Evolutionary conservation across 2,797 vertebrate genomes (phyloP), one percentile per base, ranked within the genome.

Genomic region (Smutsia temminckii): DNA sequence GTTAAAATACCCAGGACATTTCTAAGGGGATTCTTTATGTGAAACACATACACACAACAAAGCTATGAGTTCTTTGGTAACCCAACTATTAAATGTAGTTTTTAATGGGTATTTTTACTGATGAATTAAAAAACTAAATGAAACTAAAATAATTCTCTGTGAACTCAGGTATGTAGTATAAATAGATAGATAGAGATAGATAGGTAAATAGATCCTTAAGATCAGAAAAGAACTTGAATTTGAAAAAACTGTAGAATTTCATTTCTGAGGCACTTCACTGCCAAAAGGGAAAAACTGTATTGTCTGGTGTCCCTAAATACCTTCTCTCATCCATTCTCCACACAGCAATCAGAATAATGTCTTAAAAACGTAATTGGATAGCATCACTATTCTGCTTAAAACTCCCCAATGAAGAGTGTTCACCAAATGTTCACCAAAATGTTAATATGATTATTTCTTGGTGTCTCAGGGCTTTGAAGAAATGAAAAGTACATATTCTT

Each of bases 181-280:
- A 11, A 46, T 46, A 46, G 46, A 12, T 46, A 46, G 46, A 46
- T 46, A 46, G 46, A 46, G 11, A 46, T 12, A 46, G 46, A 46
- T 46, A 46, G 46, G 46, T 46, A 46, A 46, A 46, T 46, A 46
- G 46, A 79, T 79, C 10, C 14, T 81, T 72, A 85, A 51, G 71
- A 95, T 77, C 49, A 78, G 68, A 69, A 32, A 79, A 90, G 61
- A 80, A 55, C 8, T 69, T 85, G 46, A 51, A 71, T 72, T 87
- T 93, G 34, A 94, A 83, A 95, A 87, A 69, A 34, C 14, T 46
- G 49, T 92, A 16, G 40, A 86, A 74, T 85, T 81, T 77, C 40
- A 18, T 77, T 71, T 71, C 85, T n/a, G 37, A 55, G 21, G 20
- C 69, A 42, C 89, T 59, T 66, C 51, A 25, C 68, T 49, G 29